Conservation (phyloP, 1,140 invertebrate genomes). For the Zaprionus taronus region DNA sequence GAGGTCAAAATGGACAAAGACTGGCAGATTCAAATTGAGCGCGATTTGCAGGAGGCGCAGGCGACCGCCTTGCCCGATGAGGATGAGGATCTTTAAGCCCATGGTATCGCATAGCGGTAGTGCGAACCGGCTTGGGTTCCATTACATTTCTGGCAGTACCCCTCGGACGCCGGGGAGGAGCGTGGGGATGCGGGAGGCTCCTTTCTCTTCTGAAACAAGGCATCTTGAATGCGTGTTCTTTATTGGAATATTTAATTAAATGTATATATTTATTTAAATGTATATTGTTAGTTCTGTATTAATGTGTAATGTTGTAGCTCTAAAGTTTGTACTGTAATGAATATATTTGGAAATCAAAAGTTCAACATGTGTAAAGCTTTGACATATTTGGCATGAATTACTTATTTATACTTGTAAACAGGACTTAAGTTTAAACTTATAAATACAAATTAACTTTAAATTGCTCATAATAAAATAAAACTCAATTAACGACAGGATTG, state of each 20-base stretch:
- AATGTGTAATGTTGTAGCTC: not conserved
- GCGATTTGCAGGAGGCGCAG: constrained; percentile 97
- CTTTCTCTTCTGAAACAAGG: constrained; percentile 26
- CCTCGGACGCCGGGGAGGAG: not conserved
- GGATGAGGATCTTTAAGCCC: constrained; percentile 95
- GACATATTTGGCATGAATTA: not conserved
- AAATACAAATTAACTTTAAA: too few species aligned
- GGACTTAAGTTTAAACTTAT: too few species aligned
- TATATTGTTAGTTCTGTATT: too few species aligned
- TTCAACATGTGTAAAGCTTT: not conserved
- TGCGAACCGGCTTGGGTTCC: constrained; percentile 74
- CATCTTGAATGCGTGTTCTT: constrained; percentile 11
- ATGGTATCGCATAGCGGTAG: constrained; percentile 61
- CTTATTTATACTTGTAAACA: not conserved
- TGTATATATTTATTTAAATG: constrained; percentile 53
- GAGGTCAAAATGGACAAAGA: constrained; percentile 99
- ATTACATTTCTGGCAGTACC: constrained; percentile 29
- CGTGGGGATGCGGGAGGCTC: not conserved
- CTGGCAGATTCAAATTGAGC: constrained; percentile 98
- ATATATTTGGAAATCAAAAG: not conserved
- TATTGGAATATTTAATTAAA: not conserved
- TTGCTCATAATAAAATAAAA: too few species aligned
- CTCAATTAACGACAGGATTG: too few species aligned
- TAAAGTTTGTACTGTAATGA: not conserved
- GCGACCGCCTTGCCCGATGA: constrained; percentile 97